Percentiles rank a stretch among this genome's conserved stretches.
Conservation (phyloP, 2,113 vertebrate species). For the Cynoglossus semilaevis region DNA sequence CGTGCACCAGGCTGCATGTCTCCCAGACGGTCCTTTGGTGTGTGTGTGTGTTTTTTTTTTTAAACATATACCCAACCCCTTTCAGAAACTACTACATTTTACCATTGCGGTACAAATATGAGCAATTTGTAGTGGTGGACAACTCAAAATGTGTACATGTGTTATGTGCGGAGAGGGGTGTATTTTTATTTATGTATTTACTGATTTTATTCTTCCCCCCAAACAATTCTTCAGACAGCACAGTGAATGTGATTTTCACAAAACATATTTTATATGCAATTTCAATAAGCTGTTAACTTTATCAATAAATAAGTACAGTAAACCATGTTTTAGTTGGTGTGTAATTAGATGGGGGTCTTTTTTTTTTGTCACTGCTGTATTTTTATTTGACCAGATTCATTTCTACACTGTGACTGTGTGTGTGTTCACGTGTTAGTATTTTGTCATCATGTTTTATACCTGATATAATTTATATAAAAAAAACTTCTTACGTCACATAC, state of each 20-base stretch:
- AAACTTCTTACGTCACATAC: conserved; percentile 36
- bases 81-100: conserved; percentile 38
- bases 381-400: conserved; percentile 32
- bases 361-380: conserved; percentile 29
- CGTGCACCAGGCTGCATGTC: conserved; percentile 33
- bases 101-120: conserved; percentile 40
- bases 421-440: too few relatives aligned
- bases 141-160: conserved; percentile 42
- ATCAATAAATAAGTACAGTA: conserved; percentile 62
- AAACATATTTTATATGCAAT: conserved; percentile 49
- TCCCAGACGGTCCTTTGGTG: conserved; percentile 37
- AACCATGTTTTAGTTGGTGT: conserved; percentile 39
- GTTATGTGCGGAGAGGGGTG: conserved; percentile 22
- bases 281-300: conserved; percentile 66
- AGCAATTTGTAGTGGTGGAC: conserved; percentile 46
- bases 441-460: neutral
- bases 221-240: conserved; percentile 41
- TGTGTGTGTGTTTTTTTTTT: neutral
- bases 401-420: neutral
- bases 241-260: conserved; percentile 52
- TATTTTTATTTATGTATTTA: conserved; percentile 1
- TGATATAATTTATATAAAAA: too few relatives aligned
- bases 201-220: conserved; percentile 6
- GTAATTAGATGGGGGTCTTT: conserved; percentile 38
- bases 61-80: neutral